Evolutionary conservation across 2,888 invertebrate genomes (phyloP).

Genomic region (Aporophyla nigra): DNA sequence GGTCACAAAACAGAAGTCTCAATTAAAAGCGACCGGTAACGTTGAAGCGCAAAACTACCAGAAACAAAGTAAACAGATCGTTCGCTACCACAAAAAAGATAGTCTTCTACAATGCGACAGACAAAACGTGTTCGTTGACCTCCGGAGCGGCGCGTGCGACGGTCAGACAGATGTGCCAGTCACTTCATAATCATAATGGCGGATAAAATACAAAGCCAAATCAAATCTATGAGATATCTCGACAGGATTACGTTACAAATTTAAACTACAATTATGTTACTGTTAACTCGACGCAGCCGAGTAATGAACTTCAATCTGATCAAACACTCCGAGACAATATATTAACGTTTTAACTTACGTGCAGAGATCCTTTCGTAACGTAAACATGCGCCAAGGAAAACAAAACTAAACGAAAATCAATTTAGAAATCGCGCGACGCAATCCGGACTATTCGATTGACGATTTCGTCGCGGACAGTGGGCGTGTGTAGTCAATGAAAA

Average conservation of each 20-base stretch:
- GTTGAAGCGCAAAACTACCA: conserved; percentile 53
- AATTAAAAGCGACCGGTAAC: conserved; percentile 57
- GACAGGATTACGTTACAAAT: conserved; percentile 87
- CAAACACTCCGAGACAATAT: conserved; percentile 61
- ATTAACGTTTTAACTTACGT: conserved; percentile 53
- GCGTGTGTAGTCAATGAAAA: conserved; percentile 87
- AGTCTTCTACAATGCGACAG: conserved; percentile 70
- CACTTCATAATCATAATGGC: conserved; percentile 87
- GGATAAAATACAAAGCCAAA: conserved; percentile 85
- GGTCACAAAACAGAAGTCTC: conserved; percentile 63
- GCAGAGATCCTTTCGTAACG: conserved; percentile 43
- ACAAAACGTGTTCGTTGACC: conserved; percentile 83
- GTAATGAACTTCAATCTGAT: conserved; percentile 86
- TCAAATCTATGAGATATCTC: conserved; percentile 87
- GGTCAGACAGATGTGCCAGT: conserved; percentile 85
- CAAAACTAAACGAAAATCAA: conserved; percentile 71
- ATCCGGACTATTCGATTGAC: conserved; percentile 74
- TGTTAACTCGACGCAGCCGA: conserved; percentile 81
- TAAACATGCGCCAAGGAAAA: conserved; percentile 46
- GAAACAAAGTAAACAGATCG: conserved; percentile 75
- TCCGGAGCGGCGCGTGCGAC: conserved; percentile 84
- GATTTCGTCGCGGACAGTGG: conserved; percentile 84
- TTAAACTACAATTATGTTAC: conserved; percentile 87
- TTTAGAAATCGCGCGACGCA: conserved; percentile 81
- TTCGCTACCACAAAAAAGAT: conserved; percentile 77